Percentiles rank a stretch among this genome's conserved stretches.
These are phyloP conservation scores for Sarcophaga rosellei DNA, from an alignment of 2,888 invertebrate species.

Conservation along the genomic window DNA sequence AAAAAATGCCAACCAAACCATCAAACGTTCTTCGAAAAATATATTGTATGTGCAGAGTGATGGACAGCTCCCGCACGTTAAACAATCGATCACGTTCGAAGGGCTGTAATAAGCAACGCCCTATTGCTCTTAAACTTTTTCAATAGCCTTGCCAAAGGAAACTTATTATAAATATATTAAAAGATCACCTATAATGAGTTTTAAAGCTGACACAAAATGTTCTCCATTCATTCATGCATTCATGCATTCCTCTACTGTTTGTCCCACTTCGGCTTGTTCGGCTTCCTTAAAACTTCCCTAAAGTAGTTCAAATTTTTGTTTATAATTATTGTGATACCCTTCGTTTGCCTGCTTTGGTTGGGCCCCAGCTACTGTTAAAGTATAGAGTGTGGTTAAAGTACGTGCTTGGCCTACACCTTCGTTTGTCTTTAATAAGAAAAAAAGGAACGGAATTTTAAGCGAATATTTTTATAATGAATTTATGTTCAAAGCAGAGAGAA, in stretches of 20 bases:
- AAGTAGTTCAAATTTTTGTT: constrained; percentile 53
- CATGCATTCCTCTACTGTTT: neutral
- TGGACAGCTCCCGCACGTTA: constrained; percentile 73
- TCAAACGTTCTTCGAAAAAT: neutral
- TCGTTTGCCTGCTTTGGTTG: constrained; percentile 10
- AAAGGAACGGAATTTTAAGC: neutral
- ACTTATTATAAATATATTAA: constrained; percentile 70
- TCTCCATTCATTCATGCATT: neutral
- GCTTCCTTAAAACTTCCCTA: constrained; percentile 29
- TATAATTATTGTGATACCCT: constrained; percentile 30
- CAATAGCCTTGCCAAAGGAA: constrained; percentile 9
- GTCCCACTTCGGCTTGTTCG: neutral
- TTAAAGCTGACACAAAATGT: constrained; percentile 23
- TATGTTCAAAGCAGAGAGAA: constrained; percentile 12
- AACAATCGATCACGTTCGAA: constrained; percentile 72
- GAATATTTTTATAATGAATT: constrained; percentile 47
- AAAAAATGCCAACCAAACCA: neutral
- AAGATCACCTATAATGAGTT: constrained; percentile 71
- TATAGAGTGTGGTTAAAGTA: constrained; percentile 31
- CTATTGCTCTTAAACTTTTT: constrained; percentile 60
- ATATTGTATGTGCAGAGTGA: constrained; percentile 59
- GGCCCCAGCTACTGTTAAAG: constrained; percentile 56
- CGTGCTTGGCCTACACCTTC: constrained; percentile 51
- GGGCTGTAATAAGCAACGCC: constrained; percentile 69
- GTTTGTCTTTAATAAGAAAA: neutral